Conservation (phyloP, 2,888 invertebrate genomes). For the Clivina fossor region DNA sequence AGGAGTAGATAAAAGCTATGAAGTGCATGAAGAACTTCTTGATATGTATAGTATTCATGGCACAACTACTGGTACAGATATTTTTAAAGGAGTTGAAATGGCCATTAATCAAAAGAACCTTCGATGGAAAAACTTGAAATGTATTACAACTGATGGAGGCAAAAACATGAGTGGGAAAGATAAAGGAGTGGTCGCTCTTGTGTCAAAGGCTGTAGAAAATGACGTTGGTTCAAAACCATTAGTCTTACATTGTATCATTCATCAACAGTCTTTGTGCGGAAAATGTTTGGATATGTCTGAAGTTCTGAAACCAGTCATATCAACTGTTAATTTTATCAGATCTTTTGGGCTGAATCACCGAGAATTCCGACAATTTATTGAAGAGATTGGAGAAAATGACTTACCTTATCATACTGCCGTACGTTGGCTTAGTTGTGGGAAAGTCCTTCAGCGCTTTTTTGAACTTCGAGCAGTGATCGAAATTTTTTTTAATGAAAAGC, state of each 20-base stretch:
- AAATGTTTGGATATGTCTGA: slow-evolving; percentile 46
- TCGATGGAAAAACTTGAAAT: slow-evolving; percentile 40
- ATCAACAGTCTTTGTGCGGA: slow-evolving; percentile 44
- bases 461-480: slow-evolving; percentile 38
- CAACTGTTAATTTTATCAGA: slow-evolving; percentile 45
- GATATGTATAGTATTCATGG: slow-evolving; percentile 9
- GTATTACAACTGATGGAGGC: slow-evolving; percentile 42
- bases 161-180: slow-evolving; percentile 43
- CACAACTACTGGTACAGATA: slow-evolving; percentile 10
- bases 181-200: slow-evolving; percentile 42
- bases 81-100: slow-evolving; percentile 38
- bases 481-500: slow-evolving; percentile 40
- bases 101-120: slow-evolving; percentile 37
- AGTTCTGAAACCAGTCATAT: slow-evolving; percentile 45
- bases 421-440: slow-evolving; percentile 38
- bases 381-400: slow-evolving; percentile 43
- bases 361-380: slow-evolving; percentile 42
- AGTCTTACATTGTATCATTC: slow-evolving; percentile 45
- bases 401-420: slow-evolving; percentile 38
- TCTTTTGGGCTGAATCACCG: slow-evolving; percentile 40
- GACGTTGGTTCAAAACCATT: slow-evolving; percentile 44
- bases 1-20: slow-evolving; percentile 11
- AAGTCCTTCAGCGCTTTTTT: slow-evolving; percentile 39
- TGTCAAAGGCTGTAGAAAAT: slow-evolving; percentile 44
- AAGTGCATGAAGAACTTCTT: slow-evolving; percentile 22